These are phyloP conservation scores for Aricia artaxerxes DNA, from an alignment of 2,888 invertebrate species.

Conservation along the genomic window DNA sequence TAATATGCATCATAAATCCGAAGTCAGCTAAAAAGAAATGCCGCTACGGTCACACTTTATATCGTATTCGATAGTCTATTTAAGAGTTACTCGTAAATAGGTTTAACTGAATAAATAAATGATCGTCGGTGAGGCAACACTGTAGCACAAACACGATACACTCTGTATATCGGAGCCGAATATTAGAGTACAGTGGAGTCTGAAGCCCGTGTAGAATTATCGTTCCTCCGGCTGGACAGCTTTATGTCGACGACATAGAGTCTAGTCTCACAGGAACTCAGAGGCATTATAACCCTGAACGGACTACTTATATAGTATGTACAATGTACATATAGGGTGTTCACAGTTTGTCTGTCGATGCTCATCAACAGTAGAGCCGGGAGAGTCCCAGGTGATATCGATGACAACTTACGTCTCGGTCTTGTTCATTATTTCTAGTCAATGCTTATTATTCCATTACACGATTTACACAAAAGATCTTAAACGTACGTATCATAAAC, in stretches of 20 bases:
- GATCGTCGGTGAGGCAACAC: background rate
- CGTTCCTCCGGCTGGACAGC: background rate
- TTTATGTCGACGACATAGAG: background rate
- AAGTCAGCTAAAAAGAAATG: constrained; percentile 36
- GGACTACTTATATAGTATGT: background rate
- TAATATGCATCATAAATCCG: constrained; percentile 32
- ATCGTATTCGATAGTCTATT: constrained; percentile 17
- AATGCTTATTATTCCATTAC: constrained; percentile 34
- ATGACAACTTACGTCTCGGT: constrained; percentile 21
- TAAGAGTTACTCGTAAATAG: constrained; percentile 14
- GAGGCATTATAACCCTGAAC: background rate
- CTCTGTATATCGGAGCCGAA: background rate
- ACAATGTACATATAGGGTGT: background rate
- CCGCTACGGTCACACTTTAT: constrained; percentile 33
- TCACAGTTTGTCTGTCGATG: constrained; percentile 4
- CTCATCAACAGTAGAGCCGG: background rate
- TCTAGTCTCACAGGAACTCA: background rate
- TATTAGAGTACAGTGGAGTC: background rate
- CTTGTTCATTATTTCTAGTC: constrained; percentile 24
- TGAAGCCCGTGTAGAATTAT: background rate
- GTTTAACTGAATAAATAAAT: constrained; percentile 11
- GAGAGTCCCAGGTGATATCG: background rate
- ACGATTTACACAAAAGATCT: constrained; percentile 34
- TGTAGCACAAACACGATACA: background rate
- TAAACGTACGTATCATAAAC: constrained; percentile 44